Base-by-base conservation (phyloP, 2,888 invertebrate species). In the Caenorhabditis imperialis region DNA sequence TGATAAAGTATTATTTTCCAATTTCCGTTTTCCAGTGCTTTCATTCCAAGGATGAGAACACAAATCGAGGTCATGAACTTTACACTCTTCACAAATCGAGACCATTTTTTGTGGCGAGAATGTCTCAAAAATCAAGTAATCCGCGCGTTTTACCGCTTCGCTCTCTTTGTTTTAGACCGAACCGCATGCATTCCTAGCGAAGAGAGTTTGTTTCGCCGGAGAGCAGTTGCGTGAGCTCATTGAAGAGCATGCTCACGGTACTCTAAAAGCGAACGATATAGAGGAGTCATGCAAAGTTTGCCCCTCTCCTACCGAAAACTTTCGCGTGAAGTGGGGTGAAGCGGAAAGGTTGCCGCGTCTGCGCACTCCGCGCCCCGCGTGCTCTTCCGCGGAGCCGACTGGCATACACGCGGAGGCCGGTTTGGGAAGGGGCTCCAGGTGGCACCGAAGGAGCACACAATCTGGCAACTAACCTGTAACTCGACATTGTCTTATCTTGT, bases 401-500 rank as follows among this genome's bases (percentile, higher is more conserved):
- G 35, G 57, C 51, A 57, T 44, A 57, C 50, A 67, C 57, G 51
- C 50, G 57, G 67, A 57, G 30, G 67, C 67, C 65, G 65, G 65
- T 65, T 65, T 57, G 42, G 18, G 35, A 40, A 40, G 37, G 48
- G 33, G 55, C 50, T 23, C 40, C 53, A 30, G 35, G 20, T 57
- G 57, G 33, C 37, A 27, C 38, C 18, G 54, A 47, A 60, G 22
- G 20, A 47, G 50, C 48, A 55, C 22, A 45, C 55, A 67, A 67
- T 67, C 42, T 67, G 67, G 57, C 33, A 44, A 20, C 53, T 65
- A 67, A 57, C 57, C 67, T 67, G 65, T 65, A 67, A 67, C 37
- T 57, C 57, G n/a, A 57, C 67, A 67, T 67, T 67, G 67, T 67
- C 67, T 67, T 67, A 67, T 57, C 67, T 67, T 67, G 67, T 67